Evolutionary conservation across 2,113 vertebrate genomes (phyloP), one percentile per base, ranked within the genome.

Genomic region (Dipodomys ordii): DNA sequence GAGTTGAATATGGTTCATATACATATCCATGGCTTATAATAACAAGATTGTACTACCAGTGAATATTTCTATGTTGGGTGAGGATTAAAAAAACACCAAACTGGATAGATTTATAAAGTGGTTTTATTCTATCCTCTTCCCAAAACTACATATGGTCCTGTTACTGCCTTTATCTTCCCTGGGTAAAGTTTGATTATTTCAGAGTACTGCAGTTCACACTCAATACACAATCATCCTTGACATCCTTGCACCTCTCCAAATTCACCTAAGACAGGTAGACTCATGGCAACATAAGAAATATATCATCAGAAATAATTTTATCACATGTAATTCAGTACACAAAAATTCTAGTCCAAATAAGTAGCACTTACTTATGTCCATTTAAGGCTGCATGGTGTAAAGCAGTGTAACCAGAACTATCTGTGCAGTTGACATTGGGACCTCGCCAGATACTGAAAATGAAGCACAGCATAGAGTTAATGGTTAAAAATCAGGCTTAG

Each of bases 381-480:
- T 99, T 99, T 95, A 99, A 98, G 87, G 99, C 98, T 83, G 99
- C 99, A 4, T 99, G 99, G 95, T 99, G 99, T 92, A 99, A 97
- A 93, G 99, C 99, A 89, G 99, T 99, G 97, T 99, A 99, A 97
- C 99, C 99, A 60, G 99, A 99, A 97, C 98, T 99, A 98, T 99
- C 99, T 86, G 99, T 99, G 97, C 99, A 99, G 98, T 99, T 99
- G 97, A 99, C 99, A 90, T 99, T 99, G 97, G 99, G 98, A 95
- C 99, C 99, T 97, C 99, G 98, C 99, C 99, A 99, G 97, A 99
- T 99, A 98, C 99, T 99, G 99, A 49, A 97, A 98, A 97, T 72
- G 97, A 97, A 98, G 93, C 90, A 98, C 78, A 98, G 95, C 1
- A 0, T 90, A 87, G 81, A 84, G 84, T 98, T 95, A 94, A 84